Conservation (phyloP, 1,140 invertebrate genomes). For the Trachelipus rathkii region DNA sequence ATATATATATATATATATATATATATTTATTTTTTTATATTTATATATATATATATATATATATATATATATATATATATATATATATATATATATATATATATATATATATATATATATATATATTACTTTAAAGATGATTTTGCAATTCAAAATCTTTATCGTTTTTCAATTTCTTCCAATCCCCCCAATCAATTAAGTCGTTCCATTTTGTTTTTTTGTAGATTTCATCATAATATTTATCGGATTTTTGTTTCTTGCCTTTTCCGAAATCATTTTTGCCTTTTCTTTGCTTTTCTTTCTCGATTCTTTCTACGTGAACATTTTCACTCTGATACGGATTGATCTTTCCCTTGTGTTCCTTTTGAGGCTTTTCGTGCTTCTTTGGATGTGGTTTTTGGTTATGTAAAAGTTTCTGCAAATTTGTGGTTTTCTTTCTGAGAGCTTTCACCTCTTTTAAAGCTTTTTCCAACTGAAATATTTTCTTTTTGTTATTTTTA, state of each 20-base stretch:
- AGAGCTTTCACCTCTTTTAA: background rate
- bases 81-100: no score
- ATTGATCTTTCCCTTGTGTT: no score
- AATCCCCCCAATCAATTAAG: background rate
- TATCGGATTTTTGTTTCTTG: background rate
- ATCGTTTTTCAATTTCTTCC: background rate
- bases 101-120: no score
- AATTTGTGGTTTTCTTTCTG: background rate
- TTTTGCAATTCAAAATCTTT: no score
- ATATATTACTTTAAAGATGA: no score
- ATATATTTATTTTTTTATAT: no score
- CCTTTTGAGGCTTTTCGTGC: background rate
- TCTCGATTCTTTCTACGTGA: background rate
- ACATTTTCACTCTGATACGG: no score
- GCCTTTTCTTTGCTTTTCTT: background rate
- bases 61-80: no score
- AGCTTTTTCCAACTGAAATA: background rate
- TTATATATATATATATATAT: no score
- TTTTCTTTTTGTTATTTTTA: background rate
- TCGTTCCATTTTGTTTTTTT: slow-evolving; percentile 2
- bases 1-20: no score
- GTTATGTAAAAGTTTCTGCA: background rate
- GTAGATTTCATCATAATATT: background rate
- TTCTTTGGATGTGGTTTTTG: background rate
- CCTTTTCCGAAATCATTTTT: background rate